A percentile compares a stretch with the other conserved stretches of the same genome.
phyloP scores from a whole-genome alignment of 2,113 vertebrate species.

The Otis tarda region DNA sequence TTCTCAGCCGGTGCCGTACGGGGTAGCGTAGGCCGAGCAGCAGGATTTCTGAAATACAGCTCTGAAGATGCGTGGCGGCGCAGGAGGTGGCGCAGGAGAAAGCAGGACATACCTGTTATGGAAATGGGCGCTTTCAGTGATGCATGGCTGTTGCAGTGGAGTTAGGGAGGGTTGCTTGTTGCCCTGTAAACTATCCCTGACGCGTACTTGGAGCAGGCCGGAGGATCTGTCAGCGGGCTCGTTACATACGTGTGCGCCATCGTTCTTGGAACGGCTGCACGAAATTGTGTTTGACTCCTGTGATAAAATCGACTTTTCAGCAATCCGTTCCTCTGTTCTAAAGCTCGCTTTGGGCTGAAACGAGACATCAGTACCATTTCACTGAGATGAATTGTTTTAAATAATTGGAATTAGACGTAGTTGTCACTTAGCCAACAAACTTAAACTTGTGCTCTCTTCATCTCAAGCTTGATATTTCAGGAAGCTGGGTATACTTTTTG shows the following conservation, averaged over 20 bases:
- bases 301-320: neutral
- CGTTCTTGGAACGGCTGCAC: neutral
- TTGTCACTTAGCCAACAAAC: neutral
- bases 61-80: neutral
- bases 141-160: neutral
- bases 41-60: fast-evolving
- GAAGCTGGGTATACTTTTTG: neutral
- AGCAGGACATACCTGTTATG: neutral
- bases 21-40: fast-evolving
- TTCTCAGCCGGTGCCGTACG: neutral
- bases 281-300: neutral
- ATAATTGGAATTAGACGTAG: neutral
- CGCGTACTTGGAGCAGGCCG: fast-evolving
- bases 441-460: neutral
- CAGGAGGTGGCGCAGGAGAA: neutral
- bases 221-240: neutral
- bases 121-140: neutral
- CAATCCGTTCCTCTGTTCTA: neutral
- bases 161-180: neutral
- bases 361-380: neutral
- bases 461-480: neutral
- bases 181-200: neutral
- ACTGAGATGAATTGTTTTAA: fast-evolving
- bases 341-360: neutral
- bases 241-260: fast-evolving